Conservation (phyloP, 2,113 vertebrate species). For the Aspiorhynchus laticeps region DNA sequence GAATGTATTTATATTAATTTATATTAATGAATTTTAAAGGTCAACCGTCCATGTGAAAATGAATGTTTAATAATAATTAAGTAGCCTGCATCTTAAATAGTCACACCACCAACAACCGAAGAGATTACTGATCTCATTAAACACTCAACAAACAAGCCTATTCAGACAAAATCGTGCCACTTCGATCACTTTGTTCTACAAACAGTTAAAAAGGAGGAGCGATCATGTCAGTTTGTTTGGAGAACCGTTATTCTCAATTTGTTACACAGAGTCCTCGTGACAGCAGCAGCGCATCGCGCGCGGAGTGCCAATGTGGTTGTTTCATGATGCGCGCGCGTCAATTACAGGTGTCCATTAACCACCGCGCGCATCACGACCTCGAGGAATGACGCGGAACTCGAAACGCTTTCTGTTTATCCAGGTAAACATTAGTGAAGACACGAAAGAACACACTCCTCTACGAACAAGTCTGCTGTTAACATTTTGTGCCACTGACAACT, state of each 20-base stretch:
- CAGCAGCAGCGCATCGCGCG: conserved; percentile 1
- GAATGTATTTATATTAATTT: no score
- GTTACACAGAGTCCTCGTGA: conserved; percentile 35
- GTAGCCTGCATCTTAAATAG: not conserved
- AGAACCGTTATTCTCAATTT: conserved; percentile 34
- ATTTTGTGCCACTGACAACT: not conserved
- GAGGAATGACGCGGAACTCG: not conserved
- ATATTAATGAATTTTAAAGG: no score
- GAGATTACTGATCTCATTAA: not conserved
- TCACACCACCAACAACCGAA: not conserved
- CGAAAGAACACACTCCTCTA: not conserved
- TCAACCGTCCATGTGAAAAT: not conserved
- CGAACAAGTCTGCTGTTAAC: not conserved
- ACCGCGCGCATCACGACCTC: conserved; percentile 1
- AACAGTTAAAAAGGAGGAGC: conserved; percentile 57
- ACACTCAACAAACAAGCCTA: not conserved
- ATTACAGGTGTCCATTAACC: conserved; percentile 34
- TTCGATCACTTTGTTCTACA: conserved; percentile 6
- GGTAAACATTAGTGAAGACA: conserved; percentile 23
- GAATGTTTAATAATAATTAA: not conserved
- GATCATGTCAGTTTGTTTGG: conserved; percentile 5
- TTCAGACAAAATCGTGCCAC: not conserved
- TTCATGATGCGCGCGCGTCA: conserved; percentile 28
- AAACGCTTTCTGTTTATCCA: conserved; percentile 10
- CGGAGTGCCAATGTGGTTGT: conserved; percentile 5